Evolutionary conservation across 2,888 invertebrate genomes (phyloP), one percentile per base, ranked within the genome.

Genomic region (Neoscelio sp.): DNA sequence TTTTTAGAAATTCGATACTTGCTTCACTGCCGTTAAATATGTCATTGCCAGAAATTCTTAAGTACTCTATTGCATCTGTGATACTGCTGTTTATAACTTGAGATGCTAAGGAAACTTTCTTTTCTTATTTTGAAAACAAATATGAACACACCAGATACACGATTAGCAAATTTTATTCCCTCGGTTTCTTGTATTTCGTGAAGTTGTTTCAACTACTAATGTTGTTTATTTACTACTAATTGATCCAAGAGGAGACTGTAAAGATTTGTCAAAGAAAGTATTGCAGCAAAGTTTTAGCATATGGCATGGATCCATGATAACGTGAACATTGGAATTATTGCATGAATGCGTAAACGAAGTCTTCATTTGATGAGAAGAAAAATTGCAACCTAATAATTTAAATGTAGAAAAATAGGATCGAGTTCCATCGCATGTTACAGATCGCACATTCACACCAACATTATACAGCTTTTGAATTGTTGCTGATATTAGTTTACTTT

Each of bases 161-260:
- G 15, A 38, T 64, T 64, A 15, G 62, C 62, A 26, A 64, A 15
- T 48, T 48, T 48, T 4, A 64, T 48, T 3, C 48, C 48, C 33
- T 62, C 46, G 5, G 12, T 4, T 6, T 62, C 33, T 30, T 62
- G 60, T 3, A 68, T 17, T 26, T 68, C 30, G 5, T 68, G 40
- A 3, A 68, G 10, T n/a, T 33, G 2, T 33, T 33, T 75, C n/a
- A 7, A 82, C 75, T n/a, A n/a, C n/a, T n/a, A n/a, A n/a, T n/a
- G n/a, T n/a, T n/a, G n/a, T n/a, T 46, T 71, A 80, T 7, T 56
- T 26, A 54, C 60, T 76, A 20, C 2, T 13, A 38, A 82, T 74
- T 23, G 52, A 56, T 3, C 80, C 80, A 35, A 35, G 3, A 7
- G 35, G 20, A 23, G 68, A 40, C 15, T 12, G 15, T 13, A n/a